phyloP scores from a whole-genome alignment of 2,888 invertebrate species.

The Salpingus planirostris region DNA sequence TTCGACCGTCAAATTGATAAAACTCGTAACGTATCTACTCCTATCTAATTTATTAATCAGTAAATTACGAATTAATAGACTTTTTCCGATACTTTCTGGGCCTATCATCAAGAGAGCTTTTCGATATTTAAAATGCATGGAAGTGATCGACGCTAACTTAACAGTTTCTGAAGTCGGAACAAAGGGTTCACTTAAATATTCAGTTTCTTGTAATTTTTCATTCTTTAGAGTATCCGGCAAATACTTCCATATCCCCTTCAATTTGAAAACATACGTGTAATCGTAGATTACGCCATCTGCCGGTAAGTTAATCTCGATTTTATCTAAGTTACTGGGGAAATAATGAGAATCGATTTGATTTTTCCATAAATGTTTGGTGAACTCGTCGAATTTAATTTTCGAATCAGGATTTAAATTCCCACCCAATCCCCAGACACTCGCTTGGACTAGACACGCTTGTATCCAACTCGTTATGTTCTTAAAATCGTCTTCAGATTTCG shows the following conservation, averaged over 20 bases:
- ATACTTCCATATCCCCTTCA: slow-evolving; percentile 49
- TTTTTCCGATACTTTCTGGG: slow-evolving; percentile 56
- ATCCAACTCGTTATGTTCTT: slow-evolving; percentile 44
- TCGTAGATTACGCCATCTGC: slow-evolving; percentile 51
- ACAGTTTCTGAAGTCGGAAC: slow-evolving; percentile 53
- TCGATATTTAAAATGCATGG: slow-evolving; percentile 50
- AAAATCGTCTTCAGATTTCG: slow-evolving; percentile 33
- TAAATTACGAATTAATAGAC: slow-evolving; percentile 45
- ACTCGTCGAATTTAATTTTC: slow-evolving; percentile 35
- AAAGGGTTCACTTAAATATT: slow-evolving; percentile 39
- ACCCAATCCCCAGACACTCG: slow-evolving; percentile 71
- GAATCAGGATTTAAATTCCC: slow-evolving; percentile 48
- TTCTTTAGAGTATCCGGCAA: slow-evolving; percentile 48
- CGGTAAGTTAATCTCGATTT: slow-evolving; percentile 48
- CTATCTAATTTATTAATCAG: slow-evolving; percentile 43
- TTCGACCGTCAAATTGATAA: slow-evolving; percentile 49
- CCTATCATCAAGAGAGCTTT: slow-evolving; percentile 48
- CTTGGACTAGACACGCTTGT: slow-evolving; percentile 45
- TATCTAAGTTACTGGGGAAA: slow-evolving; percentile 44
- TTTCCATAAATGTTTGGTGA: slow-evolving; percentile 36
- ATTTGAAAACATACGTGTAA: slow-evolving; percentile 50
- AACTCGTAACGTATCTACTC: slow-evolving; percentile 44
- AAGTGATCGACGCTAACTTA: slow-evolving; percentile 46
- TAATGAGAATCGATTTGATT: slow-evolving; percentile 38
- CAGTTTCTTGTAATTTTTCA: slow-evolving; percentile 40